Conservation (phyloP, 2,888 invertebrate genomes). For the Chrysomela aeneicollis region DNA sequence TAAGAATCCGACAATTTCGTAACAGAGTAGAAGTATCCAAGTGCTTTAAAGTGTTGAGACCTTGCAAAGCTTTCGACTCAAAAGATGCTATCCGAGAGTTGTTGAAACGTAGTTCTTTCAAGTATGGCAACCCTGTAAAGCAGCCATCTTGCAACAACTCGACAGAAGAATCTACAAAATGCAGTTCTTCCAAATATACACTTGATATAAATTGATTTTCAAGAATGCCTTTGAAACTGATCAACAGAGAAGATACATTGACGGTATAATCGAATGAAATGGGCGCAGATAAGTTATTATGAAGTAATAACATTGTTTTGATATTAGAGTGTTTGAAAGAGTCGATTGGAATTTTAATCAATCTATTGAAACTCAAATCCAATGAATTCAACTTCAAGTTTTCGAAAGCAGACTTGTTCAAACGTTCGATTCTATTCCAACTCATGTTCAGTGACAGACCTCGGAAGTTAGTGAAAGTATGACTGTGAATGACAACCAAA, state of each 20-base stretch:
- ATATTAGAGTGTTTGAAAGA: slow-evolving; percentile 2
- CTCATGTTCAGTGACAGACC: neutral
- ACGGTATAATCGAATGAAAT: slow-evolving; percentile 12
- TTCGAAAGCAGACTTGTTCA: slow-evolving; percentile 9
- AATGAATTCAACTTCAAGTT: neutral
- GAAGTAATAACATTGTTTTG: slow-evolving; percentile 7
- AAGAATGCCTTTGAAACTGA: slow-evolving; percentile 18
- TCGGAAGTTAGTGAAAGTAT: slow-evolving; percentile 2
- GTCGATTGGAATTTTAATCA: slow-evolving; percentile 8
- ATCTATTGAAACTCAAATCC: slow-evolving; percentile 21
- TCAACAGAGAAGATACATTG: neutral
- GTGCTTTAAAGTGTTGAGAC: slow-evolving; percentile 17
- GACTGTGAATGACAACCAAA: neutral
- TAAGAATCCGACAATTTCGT: slow-evolving; percentile 11
- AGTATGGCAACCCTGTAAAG: slow-evolving; percentile 15
- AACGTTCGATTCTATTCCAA: slow-evolving; percentile 1
- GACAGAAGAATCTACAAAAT: slow-evolving; percentile 15
- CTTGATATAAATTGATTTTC: slow-evolving; percentile 6
- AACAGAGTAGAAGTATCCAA: slow-evolving; percentile 23
- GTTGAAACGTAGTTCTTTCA: slow-evolving; percentile 18
- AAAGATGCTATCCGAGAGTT: slow-evolving; percentile 12
- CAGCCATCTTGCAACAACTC: slow-evolving; percentile 12
- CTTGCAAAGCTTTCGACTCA: slow-evolving; percentile 11
- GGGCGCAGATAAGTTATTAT: slow-evolving; percentile 12
- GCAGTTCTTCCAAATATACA: slow-evolving; percentile 8